Conservation (phyloP, 2,888 invertebrate genomes). For the Troilus luridus region DNA sequence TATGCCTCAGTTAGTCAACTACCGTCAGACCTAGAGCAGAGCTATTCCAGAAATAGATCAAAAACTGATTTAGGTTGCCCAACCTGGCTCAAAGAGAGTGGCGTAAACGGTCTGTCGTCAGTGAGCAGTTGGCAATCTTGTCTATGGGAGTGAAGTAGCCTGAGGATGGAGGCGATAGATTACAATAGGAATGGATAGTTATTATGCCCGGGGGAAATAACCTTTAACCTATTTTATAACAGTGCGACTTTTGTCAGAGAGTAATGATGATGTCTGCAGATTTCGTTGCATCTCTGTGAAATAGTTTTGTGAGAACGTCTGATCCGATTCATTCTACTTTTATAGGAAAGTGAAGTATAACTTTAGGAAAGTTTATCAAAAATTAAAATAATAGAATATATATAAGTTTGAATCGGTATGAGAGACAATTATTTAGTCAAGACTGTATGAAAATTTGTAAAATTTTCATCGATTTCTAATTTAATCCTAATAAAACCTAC, state of each 20-base stretch:
- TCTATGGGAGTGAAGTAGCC: not conserved
- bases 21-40: not conserved
- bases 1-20: not conserved
- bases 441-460: too few relatives aligned
- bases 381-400: too few relatives aligned
- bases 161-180: not conserved
- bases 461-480: too few relatives aligned
- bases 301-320: not conserved
- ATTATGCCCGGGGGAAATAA: not conserved
- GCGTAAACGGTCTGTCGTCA: slow-evolving; percentile 7
- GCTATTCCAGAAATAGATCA: slow-evolving; percentile 40
- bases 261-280: not conserved
- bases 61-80: not conserved
- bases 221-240: slow-evolving; percentile 10
- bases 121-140: not conserved
- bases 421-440: too few relatives aligned
- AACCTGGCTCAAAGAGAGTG: not conserved
- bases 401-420: too few relatives aligned
- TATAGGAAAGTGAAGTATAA: not conserved
- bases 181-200: not conserved
- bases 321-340: not conserved
- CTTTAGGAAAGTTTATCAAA: too few relatives aligned
- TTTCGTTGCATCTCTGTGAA: not conserved
- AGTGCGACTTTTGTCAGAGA: not conserved
- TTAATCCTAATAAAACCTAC: too few relatives aligned